Conservation (phyloP, 2,888 invertebrate species). For the Spodoptera picta region DNA sequence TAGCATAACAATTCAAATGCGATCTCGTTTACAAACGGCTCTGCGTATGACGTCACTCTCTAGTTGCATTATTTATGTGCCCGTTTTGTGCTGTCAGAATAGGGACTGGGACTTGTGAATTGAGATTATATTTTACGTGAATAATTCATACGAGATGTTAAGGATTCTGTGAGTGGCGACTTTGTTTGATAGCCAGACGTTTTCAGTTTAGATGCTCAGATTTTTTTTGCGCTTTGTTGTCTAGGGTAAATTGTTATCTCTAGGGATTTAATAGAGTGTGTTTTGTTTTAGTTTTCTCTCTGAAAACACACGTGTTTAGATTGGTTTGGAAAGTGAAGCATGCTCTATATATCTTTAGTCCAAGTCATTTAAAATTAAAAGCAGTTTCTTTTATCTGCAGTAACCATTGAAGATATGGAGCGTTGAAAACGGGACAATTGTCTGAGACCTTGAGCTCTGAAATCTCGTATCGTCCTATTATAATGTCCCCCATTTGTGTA, state of each 20-base stretch:
- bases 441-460: constrained; percentile 64
- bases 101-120: constrained; percentile 56
- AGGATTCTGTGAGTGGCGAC: constrained; percentile 40
- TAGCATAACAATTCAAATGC: constrained; percentile 75
- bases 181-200: constrained; percentile 23
- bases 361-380: constrained; percentile 32
- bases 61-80: constrained; percentile 83
- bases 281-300: constrained; percentile 4
- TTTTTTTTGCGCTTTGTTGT: constrained; percentile 22
- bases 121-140: constrained; percentile 59
- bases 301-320: constrained; percentile 11
- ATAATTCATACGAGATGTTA: constrained; percentile 56
- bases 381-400: constrained; percentile 14
- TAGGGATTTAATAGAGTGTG: constrained; percentile 2
- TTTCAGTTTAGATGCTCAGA: constrained; percentile 9
- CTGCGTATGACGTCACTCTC: constrained; percentile 81
- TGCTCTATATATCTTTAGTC: constrained; percentile 6
- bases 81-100: constrained; percentile 65
- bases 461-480: constrained; percentile 67
- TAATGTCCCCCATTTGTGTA: constrained; percentile 63
- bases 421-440: constrained; percentile 67
- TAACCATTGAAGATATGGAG: constrained; percentile 56
- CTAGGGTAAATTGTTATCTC: constrained; percentile 22
- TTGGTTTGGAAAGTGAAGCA: background rate
- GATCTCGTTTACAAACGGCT: constrained; percentile 74